phyloP scores from a whole-genome alignment of 2,797 vertebrate species.

The Epinephelus awoara region DNA sequence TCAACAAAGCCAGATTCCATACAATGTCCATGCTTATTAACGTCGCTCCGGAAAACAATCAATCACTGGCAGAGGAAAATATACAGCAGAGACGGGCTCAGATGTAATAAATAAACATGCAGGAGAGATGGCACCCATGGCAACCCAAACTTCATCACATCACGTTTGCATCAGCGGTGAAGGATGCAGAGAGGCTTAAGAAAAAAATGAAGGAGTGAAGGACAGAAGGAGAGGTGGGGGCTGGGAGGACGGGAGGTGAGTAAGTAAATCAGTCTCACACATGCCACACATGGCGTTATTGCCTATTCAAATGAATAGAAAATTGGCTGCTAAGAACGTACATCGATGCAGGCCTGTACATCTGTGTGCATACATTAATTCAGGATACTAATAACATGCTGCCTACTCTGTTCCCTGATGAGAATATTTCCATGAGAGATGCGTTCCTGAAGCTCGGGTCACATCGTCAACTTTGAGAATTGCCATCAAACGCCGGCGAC shows the following conservation, averaged over 20 bases:
- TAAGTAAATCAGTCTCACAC: constrained; percentile 66
- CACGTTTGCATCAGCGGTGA: constrained; percentile 32
- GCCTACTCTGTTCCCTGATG: constrained; percentile 35
- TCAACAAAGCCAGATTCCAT: constrained; percentile 25
- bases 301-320: constrained; percentile 62
- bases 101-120: constrained; percentile 61
- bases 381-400: constrained; percentile 48
- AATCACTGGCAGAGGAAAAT: constrained; percentile 43
- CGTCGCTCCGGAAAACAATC: constrained; percentile 41
- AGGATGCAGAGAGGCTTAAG: constrained; percentile 38
- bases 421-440: constrained; percentile 58
- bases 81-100: constrained; percentile 15
- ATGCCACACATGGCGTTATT: constrained; percentile 50
- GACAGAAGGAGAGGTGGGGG: constrained; percentile 61
- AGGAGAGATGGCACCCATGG: constrained; percentile 35
- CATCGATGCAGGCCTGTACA: constrained; percentile 56
- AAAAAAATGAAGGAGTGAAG: constrained; percentile 22
- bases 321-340: constrained; percentile 67
- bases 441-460: constrained; percentile 47
- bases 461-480: constrained; percentile 61
- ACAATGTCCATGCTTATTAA: constrained; percentile 43
- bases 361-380: constrained; percentile 59
- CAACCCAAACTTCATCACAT: constrained; percentile 50
- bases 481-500: constrained; percentile 58
- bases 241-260: constrained; percentile 35